Evolutionary conservation across 2,888 invertebrate species (phyloP).

Genomic region (Callyntrura guangdongensis): DNA sequence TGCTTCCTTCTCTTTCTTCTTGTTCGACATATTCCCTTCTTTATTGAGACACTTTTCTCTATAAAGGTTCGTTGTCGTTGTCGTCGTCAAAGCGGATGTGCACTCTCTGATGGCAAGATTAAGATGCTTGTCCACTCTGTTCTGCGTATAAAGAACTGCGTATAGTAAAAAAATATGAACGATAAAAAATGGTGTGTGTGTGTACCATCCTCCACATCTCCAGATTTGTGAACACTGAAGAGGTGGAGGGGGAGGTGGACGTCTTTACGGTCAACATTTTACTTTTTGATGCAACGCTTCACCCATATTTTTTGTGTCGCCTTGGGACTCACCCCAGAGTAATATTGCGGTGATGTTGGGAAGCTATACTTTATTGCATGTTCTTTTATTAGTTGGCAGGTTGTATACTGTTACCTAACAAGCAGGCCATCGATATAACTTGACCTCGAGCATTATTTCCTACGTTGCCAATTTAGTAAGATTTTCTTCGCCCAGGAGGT

Average conservation of each 20-base stretch:
- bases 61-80: too few species aligned
- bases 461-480: background rate
- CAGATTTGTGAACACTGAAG: conserved; percentile 72
- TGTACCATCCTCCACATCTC: conserved; percentile 50
- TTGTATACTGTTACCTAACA: conserved; percentile 4
- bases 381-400: conserved; percentile 2
- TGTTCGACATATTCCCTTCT: conserved; percentile 17
- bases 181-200: background rate
- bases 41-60: too few species aligned
- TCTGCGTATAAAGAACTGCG: conserved; percentile 14
- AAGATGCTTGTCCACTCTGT: conserved; percentile 21
- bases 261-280: conserved; percentile 12
- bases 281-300: background rate
- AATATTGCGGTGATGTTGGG: conserved; percentile 19
- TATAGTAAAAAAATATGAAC: conserved; percentile 5
- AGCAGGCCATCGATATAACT: conserved; percentile 12
- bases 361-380: conserved; percentile 63
- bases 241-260: conserved; percentile 62
- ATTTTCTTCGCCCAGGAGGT: background rate
- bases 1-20: conserved; percentile 40
- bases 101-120: background rate
- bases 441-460: conserved; percentile 58
- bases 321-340: too few species aligned
- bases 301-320: conserved; percentile 49
- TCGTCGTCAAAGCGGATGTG: too few species aligned